Base-by-base conservation (phyloP, 1,140 invertebrate genomes). In the Tribolium castaneum region DNA sequence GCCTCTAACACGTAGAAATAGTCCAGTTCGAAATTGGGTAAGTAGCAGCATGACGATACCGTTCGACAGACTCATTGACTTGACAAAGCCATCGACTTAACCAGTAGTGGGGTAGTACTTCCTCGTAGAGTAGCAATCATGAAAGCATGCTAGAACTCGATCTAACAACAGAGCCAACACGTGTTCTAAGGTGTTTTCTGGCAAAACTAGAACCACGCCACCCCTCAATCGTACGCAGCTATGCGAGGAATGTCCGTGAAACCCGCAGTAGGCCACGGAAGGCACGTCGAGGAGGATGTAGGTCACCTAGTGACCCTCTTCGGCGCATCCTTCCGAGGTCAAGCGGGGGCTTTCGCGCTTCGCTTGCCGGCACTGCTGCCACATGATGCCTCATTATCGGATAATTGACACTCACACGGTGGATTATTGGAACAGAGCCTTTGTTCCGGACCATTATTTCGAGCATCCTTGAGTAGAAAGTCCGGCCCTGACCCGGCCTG, bases 401-500 rank as follows among this genome's bases (percentile, higher is more conserved):
- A 50, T 22, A 22, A 19, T 45, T 34, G 30, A 76, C 70, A 19
- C 45, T 7, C 25, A 1, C 12, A 4, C 13, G 9, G 12, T 34
- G 10, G 7, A 75, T 34, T 66, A 39, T 19, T 30, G 25, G 25
- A 70, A 75, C 14, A 14, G 5, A 10, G 16, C 72, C 2, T 66
- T 73, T 14, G 45, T 73, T 51, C 34, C 12, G 50, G 13, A 7
- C 19, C 54, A 25, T n/a, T 6, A 19, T 25, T 52, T 25, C 10
- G 49, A n/a, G 35, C 10, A 56, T 39, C 54, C 54, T 76, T 76
- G 35, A 35, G n/a, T 79, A 79, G 73, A 76, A 76, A 79, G 73
- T 76, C 49, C 56, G 79, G 70, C 76, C 79, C 52, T 80, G 79
- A 80, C 79, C 76, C 49, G 14, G 39, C 49, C n/a, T 80, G 79